These are phyloP conservation scores for Cyclargus thomasi DNA, from an alignment of 1,140 invertebrate genomes.

Conservation along the genomic window DNA sequence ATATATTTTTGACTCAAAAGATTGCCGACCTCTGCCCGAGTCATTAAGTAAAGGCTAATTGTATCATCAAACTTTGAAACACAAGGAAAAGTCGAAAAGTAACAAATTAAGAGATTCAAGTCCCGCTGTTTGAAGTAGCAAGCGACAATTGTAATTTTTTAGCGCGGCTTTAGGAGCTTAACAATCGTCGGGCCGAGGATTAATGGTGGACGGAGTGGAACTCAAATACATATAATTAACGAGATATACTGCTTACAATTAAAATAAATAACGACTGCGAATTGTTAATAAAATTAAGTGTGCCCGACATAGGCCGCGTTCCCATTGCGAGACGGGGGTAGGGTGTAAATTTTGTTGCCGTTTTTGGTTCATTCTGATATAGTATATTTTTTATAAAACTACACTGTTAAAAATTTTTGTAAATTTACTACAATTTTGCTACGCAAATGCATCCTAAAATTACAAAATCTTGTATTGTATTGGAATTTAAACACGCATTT, in stretches of 20 bases:
- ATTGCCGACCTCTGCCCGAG: no score
- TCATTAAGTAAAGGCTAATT: neutral
- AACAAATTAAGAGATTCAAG: neutral
- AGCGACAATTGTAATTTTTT: slow-evolving; percentile 28
- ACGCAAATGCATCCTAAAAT: no score
- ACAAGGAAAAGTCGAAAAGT: neutral
- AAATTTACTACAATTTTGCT: no score
- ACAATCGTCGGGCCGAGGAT: neutral
- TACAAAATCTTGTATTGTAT: no score
- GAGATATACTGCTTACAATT: slow-evolving; percentile 24
- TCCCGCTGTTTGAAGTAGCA: neutral
- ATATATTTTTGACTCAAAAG: no score
- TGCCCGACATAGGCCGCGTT: neutral
- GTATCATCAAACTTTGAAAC: neutral
- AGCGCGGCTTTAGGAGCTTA: slow-evolving; percentile 17
- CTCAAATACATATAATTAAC: slow-evolving; percentile 17
- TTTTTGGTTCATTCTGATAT: no score
- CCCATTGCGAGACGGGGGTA: neutral
- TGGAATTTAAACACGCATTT: no score
- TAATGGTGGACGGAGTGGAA: neutral
- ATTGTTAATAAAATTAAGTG: slow-evolving; percentile 14
- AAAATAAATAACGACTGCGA: slow-evolving; percentile 18
- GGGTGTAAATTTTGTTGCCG: no score
- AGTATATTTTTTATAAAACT: no score
- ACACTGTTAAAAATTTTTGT: no score